These are phyloP conservation scores for Macrotrachela quadricornifera DNA, from an alignment of 1,140 invertebrate genomes.

Conservation along the genomic window DNA sequence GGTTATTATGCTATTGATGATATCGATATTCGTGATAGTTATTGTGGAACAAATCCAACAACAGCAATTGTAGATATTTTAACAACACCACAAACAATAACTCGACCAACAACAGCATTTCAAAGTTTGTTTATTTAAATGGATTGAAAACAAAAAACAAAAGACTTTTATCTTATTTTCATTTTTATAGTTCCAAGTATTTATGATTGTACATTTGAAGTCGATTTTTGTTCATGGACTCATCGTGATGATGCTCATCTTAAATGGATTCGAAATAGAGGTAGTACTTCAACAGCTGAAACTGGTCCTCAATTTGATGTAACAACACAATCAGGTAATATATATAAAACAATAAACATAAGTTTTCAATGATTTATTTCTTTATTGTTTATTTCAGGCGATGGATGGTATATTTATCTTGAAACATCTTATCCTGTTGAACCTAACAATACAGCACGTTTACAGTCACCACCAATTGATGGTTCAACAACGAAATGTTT, in stretches of 20 bases:
- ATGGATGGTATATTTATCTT: constrained; percentile 8
- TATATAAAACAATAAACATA: too few relatives aligned
- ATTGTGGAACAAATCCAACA: constrained; percentile 1
- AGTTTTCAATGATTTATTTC: not conserved
- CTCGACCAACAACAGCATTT: not conserved
- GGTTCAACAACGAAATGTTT: constrained; percentile 10
- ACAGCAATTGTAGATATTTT: not conserved
- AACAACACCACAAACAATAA: not conserved
- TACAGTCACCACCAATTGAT: not conserved
- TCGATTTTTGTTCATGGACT: constrained; percentile 16
- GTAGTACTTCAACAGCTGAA: not conserved
- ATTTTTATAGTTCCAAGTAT: constrained; percentile 10
- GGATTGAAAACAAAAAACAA: too few relatives aligned
- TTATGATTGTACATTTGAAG: constrained; percentile 23
- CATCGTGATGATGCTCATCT: constrained; percentile 14
- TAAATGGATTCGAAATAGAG: not conserved
- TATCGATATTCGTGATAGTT: constrained; percentile 2
- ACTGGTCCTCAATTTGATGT: constrained; percentile 2
- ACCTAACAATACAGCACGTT: not conserved
- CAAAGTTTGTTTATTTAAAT: not conserved
- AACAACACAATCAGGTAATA: not conserved
- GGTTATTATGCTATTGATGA: constrained; percentile 4
- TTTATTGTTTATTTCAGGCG: not conserved
- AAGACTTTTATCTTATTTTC: too few relatives aligned
- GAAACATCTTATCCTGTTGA: not conserved